Evolutionary conservation across 2,113 vertebrate species (phyloP), one percentile per base, ranked within the genome.

Genomic region (Melanotaenia duboulayi): DNA sequence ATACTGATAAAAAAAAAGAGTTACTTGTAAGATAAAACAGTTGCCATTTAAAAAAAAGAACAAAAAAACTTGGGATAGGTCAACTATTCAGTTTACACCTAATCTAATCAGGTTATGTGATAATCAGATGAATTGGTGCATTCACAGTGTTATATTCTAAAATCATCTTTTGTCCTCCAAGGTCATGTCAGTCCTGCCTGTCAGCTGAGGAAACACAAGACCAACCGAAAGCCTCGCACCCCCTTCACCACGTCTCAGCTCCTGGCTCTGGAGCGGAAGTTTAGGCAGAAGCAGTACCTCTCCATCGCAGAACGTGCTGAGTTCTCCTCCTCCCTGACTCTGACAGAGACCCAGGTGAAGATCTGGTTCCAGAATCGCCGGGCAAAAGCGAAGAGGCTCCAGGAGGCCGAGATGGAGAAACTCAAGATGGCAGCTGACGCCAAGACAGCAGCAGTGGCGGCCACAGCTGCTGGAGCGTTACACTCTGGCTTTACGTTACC

Each of bases 331-430:
- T 93, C 92, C 4, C 65, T 94, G 68, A 90, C 87, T 14, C 89
- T 94, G 62, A 94, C 93, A 0, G 93, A 94, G 89, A 94, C 93
- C 19, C 93, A 94, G 86, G 93, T 94, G 17, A 94, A 94, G 84
- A 94, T 94, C 81, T 94, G 93, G 93, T 94, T 94, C 83, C 93
- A 94, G 80, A 94, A 94, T 61, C 93, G 93, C 10, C 74, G 93
- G 19, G 93, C 93, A 11, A 94, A 94, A 63, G 93, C 93, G 82
- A 94, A 94, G 84, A 82, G 93, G 71, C 90, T 94, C 25, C 93
- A 94, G 65, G 93, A 94, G 85, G 93, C 93, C 0, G 93, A 94
- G 82, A 80, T 94, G 74, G 93, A 94, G 82, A 94, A 94, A 83
- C 75, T 92, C 17, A 94, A 94, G 78, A 91, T 94, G 89, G 88